Evolutionary conservation across 2,888 invertebrate genomes (phyloP).

Genomic region (Agrilus biguttatus): DNA sequence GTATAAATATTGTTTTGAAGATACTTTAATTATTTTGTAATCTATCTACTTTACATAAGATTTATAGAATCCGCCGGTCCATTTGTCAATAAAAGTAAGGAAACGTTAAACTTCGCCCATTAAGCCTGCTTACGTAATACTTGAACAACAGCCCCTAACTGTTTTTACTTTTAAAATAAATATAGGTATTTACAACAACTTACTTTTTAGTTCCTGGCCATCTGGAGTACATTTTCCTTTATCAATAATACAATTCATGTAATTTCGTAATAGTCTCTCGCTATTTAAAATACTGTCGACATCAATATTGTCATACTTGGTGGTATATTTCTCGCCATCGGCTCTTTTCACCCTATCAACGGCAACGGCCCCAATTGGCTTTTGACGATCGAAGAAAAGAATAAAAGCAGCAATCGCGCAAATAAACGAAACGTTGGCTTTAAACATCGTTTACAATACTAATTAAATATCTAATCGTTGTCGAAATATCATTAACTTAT

Average conservation of each 20-base stretch:
- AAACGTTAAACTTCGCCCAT: no score
- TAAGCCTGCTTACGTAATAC: no score
- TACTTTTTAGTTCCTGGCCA: constrained; percentile 38
- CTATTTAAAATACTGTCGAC: constrained; percentile 47
- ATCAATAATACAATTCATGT: constrained; percentile 48
- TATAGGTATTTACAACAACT: constrained; percentile 9
- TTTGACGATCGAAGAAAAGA: constrained; percentile 27
- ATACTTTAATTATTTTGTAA: no score
- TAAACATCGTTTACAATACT: not conserved
- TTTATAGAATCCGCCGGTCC: no score
- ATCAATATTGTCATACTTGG: constrained; percentile 50
- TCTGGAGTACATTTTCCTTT: constrained; percentile 48
- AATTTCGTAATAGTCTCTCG: constrained; percentile 44
- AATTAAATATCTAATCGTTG: no score
- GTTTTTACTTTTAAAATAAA: not conserved
- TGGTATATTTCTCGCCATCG: constrained; percentile 34
- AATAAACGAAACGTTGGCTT: constrained; percentile 3
- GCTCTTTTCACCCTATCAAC: constrained; percentile 13
- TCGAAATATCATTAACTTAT: no score
- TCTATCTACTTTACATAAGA: no score
- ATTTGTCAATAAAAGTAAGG: no score
- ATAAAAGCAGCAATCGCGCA: constrained; percentile 21
- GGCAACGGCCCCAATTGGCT: constrained; percentile 28
- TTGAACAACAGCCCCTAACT: no score
- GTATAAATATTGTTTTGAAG: no score